phyloP scores from a whole-genome alignment of 2,888 invertebrate genomes.

The Mongoloraphidia duomilia region DNA sequence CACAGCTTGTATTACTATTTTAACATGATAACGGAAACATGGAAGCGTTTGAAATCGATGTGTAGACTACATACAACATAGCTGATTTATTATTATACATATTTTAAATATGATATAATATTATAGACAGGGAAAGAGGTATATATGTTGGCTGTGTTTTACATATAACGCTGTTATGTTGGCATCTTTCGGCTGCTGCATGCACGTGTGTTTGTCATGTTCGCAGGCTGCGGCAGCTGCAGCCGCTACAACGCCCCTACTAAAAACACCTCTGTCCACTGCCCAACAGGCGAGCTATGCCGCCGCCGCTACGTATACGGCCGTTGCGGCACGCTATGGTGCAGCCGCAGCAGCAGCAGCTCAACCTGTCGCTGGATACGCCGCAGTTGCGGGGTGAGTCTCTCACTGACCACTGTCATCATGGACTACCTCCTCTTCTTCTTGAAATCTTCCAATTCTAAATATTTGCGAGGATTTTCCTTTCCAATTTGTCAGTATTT shows the following conservation, averaged over 20 bases:
- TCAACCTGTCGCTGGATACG: constrained; percentile 58
- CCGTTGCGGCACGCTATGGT: constrained; percentile 71
- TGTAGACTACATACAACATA: no score
- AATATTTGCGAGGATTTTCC: neutral
- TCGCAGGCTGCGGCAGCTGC: constrained; percentile 40
- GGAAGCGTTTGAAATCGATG: no score
- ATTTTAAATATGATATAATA: no score
- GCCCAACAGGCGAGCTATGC: constrained; percentile 81
- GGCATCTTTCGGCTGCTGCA: constrained; percentile 10
- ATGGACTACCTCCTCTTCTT: neutral
- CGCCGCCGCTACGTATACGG: constrained; percentile 76
- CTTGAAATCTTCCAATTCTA: neutral
- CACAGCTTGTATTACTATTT: no score
- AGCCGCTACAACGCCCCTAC: constrained; percentile 61
- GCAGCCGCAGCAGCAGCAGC: constrained; percentile 59
- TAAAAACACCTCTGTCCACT: constrained; percentile 70
- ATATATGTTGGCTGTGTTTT: no score
- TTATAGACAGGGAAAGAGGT: no score
- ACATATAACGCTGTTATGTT: no score
- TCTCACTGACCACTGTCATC: constrained; percentile 2
- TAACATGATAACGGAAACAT: no score
- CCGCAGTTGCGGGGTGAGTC: constrained; percentile 53
- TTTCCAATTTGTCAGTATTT: neutral
- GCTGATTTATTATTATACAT: no score
- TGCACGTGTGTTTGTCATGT: constrained; percentile 22